A percentile compares a stretch with the other conserved stretches of the same genome.
Conservation (phyloP, 2,888 invertebrate species). For the Drosophila helvetica region DNA sequence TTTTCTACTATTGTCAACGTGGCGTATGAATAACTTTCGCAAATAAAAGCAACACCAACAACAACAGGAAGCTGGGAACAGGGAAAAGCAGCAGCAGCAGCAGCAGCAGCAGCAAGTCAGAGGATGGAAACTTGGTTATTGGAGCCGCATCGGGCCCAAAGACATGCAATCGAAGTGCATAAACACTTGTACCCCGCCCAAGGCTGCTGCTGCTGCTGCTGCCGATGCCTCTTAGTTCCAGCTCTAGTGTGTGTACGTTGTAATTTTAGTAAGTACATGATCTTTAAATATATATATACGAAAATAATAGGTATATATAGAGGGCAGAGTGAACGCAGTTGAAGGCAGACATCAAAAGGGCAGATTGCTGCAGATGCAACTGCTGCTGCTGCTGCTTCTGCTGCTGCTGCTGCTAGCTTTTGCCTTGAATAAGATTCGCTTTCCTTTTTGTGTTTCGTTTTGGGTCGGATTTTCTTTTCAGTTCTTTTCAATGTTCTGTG, state of each 20-base stretch:
- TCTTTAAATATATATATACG: conserved; percentile 46
- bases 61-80: background rate
- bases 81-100: conserved; percentile 6
- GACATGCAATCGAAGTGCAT: conserved; percentile 54
- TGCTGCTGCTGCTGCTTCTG: conserved; percentile 32
- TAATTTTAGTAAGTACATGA: conserved; percentile 56
- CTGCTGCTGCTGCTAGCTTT: conserved; percentile 4
- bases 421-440: conserved; percentile 10
- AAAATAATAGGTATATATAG: background rate
- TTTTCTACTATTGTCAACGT: conserved; percentile 63
- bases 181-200: conserved; percentile 30
- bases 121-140: conserved; percentile 42
- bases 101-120: conserved; percentile 13
- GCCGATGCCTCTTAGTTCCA: background rate
- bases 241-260: conserved; percentile 28
- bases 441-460: conserved; percentile 6
- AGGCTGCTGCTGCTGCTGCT: conserved; percentile 1
- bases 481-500: conserved; percentile 32
- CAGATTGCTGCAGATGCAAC: conserved; percentile 42
- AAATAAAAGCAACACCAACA: conserved; percentile 43
- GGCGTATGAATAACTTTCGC: conserved; percentile 59
- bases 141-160: conserved; percentile 34
- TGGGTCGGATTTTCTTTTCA: conserved; percentile 50
- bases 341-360: conserved; percentile 46
- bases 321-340: conserved; percentile 10